Base-by-base conservation (phyloP, 2,113 vertebrate genomes). In the Rana temporaria region DNA sequence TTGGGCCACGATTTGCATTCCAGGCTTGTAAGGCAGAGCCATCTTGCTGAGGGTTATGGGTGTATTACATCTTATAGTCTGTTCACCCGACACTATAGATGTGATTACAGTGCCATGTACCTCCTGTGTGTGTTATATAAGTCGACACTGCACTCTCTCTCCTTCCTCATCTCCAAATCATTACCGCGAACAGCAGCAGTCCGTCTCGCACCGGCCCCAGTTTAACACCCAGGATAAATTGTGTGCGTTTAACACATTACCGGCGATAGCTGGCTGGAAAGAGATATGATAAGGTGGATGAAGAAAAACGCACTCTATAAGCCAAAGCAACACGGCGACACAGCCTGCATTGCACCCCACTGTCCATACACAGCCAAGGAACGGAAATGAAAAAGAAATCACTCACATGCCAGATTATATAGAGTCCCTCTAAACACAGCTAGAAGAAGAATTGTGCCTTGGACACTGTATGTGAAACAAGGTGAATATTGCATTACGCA, bases 161-260 rank as follows among this genome's bases (percentile, higher is more conserved):
- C 48, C 34, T 30, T 63, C 11, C 67, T 26, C 59, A 53, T 81
- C 38, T 32, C 19, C 68, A 20, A 48, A 64, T 67, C 80, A 74
- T 82, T 82, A 74, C 70, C 19, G 68, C 4, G 42, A 62, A 38
- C 69, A 74, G 52, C 69, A 72, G 30, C 22, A 17, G 22, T 17
- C 20, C 11, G 72, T 6, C 52, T 73, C 52, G 26, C 48, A 65
- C 60, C 14, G 52, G 62, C 60, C 80, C 70, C 52, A 2, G n/a
- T 59, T 4, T 65, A 74, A 53, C 38, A 74, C 57, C 62, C 70
- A 72, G 59, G 80, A 55, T 38, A 57, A 66, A 75, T 71, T 38
- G 55, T 67, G n/a, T 32, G 65, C 64, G 55, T 60, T 79, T 69
- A 79, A 69, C 78, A 70, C 65, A 79, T 69, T 69, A 69, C n/a